A percentile compares a stretch with the other conserved stretches of the same genome.
These are phyloP conservation scores for Achroia grisella DNA, from an alignment of 1,140 invertebrate genomes.

Conservation along the genomic window DNA sequence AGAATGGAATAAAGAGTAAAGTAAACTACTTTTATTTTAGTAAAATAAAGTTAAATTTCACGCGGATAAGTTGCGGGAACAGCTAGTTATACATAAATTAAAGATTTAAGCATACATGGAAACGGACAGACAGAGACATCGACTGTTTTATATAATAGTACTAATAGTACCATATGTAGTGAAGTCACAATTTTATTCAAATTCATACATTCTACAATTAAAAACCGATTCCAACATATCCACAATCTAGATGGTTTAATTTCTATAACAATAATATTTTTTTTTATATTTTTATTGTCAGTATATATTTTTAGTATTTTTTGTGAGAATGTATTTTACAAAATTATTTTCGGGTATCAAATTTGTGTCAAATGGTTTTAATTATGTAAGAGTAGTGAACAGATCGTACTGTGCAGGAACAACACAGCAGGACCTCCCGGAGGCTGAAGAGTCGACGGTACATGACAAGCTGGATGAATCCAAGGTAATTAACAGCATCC, in stretches of 20 bases:
- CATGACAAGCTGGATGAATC: constrained; percentile 7
- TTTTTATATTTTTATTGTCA: constrained; percentile 8
- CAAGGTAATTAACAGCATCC: constrained; percentile 7
- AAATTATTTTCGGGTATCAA: constrained; percentile 44
- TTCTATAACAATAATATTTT: constrained; percentile 12
- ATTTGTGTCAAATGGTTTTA: constrained; percentile 8
- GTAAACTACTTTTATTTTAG: no score
- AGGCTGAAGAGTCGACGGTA: constrained; percentile 1
- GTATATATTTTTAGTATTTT: constrained; percentile 13
- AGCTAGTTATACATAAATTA: no score
- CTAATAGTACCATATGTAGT: no score
- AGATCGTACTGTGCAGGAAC: constrained; percentile 1
- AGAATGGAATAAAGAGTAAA: no score
- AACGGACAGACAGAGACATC: no score
- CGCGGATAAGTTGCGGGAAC: no score
- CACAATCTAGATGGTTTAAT: constrained; percentile 40
- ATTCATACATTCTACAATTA: constrained; percentile 15
- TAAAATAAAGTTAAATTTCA: no score
- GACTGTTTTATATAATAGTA: no score
- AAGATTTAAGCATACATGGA: no score
- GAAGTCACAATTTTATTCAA: no score
- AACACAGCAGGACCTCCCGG: background rate
- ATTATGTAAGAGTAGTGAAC: constrained; percentile 10
- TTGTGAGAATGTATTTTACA: constrained; percentile 42
- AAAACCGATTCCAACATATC: constrained; percentile 6